Conservation (phyloP, 2,797 vertebrate genomes). For the Gobio occitaniae region DNA sequence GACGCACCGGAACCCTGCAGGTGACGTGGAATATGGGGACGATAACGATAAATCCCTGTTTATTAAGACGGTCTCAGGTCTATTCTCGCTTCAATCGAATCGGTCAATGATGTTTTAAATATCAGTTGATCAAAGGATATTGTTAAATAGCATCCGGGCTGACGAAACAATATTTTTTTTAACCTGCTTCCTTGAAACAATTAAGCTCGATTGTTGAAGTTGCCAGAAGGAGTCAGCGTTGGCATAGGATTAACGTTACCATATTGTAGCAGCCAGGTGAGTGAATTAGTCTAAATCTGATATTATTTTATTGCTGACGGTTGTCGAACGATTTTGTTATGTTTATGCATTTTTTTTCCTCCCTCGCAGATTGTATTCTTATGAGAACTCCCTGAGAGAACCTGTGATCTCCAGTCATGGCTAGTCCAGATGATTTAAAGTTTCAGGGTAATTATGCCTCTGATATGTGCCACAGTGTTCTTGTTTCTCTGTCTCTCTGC, state of each 20-base stretch:
- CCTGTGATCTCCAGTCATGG: slow-evolving; percentile 72
- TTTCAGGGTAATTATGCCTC: slow-evolving; percentile 81
- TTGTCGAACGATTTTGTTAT: background rate
- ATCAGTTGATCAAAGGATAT: background rate
- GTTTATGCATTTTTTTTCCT: slow-evolving; percentile 44
- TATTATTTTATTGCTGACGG: background rate
- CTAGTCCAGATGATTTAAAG: slow-evolving; percentile 82
- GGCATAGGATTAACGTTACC: background rate
- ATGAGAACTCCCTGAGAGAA: slow-evolving; percentile 34
- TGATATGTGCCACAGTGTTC: background rate
- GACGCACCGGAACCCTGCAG: slow-evolving; percentile 46
- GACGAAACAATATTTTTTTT: background rate
- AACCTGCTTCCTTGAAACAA: background rate
- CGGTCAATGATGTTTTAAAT: background rate
- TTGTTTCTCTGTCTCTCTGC: background rate
- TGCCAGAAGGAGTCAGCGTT: background rate
- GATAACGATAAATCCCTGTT: background rate
- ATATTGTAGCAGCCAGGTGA: slow-evolving; percentile 21
- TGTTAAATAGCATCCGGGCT: background rate
- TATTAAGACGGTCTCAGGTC: slow-evolving; percentile 4
- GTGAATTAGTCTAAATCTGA: background rate
- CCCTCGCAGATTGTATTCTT: slow-evolving; percentile 30
- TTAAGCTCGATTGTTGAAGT: background rate
- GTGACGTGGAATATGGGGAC: slow-evolving; percentile 60
- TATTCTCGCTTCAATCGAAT: background rate